Evolutionary conservation across 1,140 invertebrate genomes (phyloP), one percentile per base, ranked within the genome.

Genomic region (Euwallacea similis): DNA sequence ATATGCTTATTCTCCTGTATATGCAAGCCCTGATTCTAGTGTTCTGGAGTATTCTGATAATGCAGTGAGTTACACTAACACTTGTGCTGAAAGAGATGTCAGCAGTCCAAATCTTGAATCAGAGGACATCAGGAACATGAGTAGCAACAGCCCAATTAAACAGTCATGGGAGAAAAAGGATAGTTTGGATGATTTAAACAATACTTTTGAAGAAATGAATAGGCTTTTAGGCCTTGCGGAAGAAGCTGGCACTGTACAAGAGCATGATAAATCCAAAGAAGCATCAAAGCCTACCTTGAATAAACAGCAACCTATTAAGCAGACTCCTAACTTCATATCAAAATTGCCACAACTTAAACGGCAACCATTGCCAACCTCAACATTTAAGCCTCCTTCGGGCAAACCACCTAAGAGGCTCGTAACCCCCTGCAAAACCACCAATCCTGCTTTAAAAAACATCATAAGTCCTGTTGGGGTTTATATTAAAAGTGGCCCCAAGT

Each of bases 191-290:
- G 46, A 50, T 13, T 50, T 50, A 7, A 50, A 50, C 46, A 50
- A 50, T 13, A 50, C 46, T 50, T 50, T 50, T 50, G 46, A 50
- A 11, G 46, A 50, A 50, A 50, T 50, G 9, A 50, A 50, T 13
- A 50, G 13, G 13, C 46, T 50, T 2, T 13, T 50, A 7, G 46
- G 46, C 9, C 21, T 33, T 33, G 4, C 4, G 21, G 21, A 33
- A 33, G 4, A 33, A 33, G 4, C 21, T 33, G 21, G 21, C 1
- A 33, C 1, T 33, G 4, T 2, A 4, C 21, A 33, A 33, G 21
- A 33, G 21, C 21, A 33, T 33, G 21, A 33, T 33, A 33, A 33
- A 33, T 33, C 21, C 21, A 33, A 33, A 33, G 21, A 33, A 2
- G 21, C 21, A 33, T 4, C 21, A 2, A 2, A 50, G 46, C 6